Conservation (phyloP, 2,888 invertebrate genomes). For the Sussaba pulchella region DNA sequence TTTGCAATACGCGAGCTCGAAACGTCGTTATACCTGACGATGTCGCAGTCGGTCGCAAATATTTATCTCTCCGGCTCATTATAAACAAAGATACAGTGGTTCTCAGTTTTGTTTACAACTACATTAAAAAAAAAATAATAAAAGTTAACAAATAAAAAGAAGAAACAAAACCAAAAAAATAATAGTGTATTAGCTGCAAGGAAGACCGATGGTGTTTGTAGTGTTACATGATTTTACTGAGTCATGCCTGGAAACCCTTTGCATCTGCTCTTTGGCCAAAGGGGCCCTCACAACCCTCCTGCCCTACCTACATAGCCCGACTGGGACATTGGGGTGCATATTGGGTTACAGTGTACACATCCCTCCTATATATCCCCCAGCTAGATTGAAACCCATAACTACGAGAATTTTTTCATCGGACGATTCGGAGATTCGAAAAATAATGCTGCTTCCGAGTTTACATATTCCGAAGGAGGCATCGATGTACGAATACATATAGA, state of each 20-base stretch:
- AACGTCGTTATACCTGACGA: background rate
- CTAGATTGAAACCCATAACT: slow-evolving; percentile 22
- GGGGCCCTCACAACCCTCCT: slow-evolving; percentile 30
- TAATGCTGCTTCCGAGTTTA: background rate
- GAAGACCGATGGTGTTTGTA: slow-evolving; percentile 26
- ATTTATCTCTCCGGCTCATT: background rate
- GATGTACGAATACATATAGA: background rate
- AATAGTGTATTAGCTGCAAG: background rate
- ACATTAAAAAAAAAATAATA: too few species aligned
- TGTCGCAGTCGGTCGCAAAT: background rate
- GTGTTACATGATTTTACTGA: slow-evolving; percentile 50
- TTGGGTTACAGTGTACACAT: slow-evolving; percentile 39
- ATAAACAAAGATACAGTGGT: background rate
- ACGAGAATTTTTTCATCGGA: slow-evolving; percentile 24
- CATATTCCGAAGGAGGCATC: background rate
- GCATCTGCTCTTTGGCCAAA: slow-evolving; percentile 39
- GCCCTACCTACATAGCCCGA: slow-evolving; percentile 39
- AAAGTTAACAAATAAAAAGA: background rate
- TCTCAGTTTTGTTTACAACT: slow-evolving; percentile 7
- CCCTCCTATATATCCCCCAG: slow-evolving; percentile 38
- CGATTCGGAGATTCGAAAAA: background rate
- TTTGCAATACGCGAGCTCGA: background rate
- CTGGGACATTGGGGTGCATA: slow-evolving; percentile 38
- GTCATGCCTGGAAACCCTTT: slow-evolving; percentile 59
- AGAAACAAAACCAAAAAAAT: background rate